Conservation (phyloP, 2,888 invertebrate species). For the Hetaerina titia region DNA sequence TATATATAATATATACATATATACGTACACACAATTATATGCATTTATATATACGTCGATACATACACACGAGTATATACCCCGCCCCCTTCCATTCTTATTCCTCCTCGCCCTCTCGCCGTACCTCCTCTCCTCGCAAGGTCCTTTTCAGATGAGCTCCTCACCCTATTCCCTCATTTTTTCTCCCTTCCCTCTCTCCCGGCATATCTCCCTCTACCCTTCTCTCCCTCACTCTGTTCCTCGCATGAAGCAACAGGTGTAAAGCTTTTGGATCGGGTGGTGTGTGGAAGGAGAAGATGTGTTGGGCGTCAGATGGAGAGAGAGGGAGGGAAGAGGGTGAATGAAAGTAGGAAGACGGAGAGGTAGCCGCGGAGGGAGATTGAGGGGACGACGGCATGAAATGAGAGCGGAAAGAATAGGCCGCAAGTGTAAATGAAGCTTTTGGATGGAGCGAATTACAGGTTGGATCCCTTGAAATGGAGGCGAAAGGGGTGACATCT, state of each 20-base stretch:
- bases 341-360: not conserved
- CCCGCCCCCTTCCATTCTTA: no score
- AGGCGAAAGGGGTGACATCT: no score
- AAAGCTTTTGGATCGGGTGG: slow-evolving; percentile 10
- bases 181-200: not conserved
- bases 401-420: not conserved
- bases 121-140: no score
- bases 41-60: no score
- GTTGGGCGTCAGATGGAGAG: not conserved
- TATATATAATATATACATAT: no score
- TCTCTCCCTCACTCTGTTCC: not conserved
- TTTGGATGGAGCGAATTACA: no score
- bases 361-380: not conserved
- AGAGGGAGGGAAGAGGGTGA: not conserved
- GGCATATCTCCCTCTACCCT: not conserved
- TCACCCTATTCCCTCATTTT: not conserved
- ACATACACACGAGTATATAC: no score
- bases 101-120: no score
- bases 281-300: not conserved
- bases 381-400: not conserved
- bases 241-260: slow-evolving; percentile 60
- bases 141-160: not conserved
- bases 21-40: no score
- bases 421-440: no score
- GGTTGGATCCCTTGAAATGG: no score